Base-by-base conservation (phyloP, 2,888 invertebrate species). In the Ophion ellenae region DNA sequence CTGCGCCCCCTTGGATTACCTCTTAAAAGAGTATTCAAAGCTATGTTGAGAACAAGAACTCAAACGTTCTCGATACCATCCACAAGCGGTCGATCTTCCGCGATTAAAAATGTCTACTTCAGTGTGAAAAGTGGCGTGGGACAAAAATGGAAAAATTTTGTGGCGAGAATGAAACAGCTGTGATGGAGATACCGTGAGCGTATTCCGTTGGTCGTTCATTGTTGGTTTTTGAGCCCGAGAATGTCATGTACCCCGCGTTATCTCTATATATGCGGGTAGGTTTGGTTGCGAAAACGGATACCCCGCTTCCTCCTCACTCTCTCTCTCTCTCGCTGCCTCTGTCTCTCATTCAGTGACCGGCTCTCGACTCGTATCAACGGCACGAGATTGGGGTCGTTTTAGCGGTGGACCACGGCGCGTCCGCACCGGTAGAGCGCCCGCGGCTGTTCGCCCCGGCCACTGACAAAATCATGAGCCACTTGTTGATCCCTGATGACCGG, bases 381-480 rank as follows among this genome's bases (percentile, higher is more conserved):
- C 80, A 83, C 86, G 85, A 87, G 86, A 87, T 89, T 87, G 88
- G 88, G 87, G 87, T 85, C 86, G 88, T 87, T 91, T 91, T 89
- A 90, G 91, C 87, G 90, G 90, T 90, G 89, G 83, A 90, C 91
- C 91, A 88, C 64, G 45, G 82, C 78, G 85, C 81, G 83, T 84
- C 81, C 84, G 81, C 83, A 84, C 81, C 82, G 82, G 82, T 61
- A 75, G 71, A 78, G 70, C 61, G 78, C 83, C 83, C 75, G 86
- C 74, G 87, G 86, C 85, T 87, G 73, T 87, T 84, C 83, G 67
- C 64, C 59, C 78, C 84, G 87, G 87, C 90, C 90, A 90, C 92
- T 93, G 92, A 93, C 92, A 92, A 92, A 93, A 93, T 93, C 93
- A 93, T 92, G 92, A 92, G 91, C 92, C 93, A 93, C 93, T 93